phyloP scores from a whole-genome alignment of 2,113 vertebrate genomes.

The Osmerus mordax region DNA sequence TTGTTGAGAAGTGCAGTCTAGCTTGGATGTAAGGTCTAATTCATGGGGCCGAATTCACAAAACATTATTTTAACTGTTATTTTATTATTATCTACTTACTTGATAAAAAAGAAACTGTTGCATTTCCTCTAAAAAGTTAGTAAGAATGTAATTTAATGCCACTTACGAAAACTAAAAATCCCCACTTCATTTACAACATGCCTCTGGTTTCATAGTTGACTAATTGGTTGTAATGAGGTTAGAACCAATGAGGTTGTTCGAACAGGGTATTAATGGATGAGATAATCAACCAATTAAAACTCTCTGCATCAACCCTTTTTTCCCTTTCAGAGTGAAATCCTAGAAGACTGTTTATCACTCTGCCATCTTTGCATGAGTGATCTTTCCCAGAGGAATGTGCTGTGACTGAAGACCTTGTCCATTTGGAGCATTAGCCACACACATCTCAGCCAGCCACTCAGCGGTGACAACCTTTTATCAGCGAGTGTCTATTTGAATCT shows the following conservation, averaged over 20 bases:
- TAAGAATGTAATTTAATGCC: background rate
- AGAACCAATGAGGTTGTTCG: too few relatives aligned
- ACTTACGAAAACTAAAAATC: too few relatives aligned
- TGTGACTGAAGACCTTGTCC: slow-evolving; percentile 13
- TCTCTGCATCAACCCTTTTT: too few relatives aligned
- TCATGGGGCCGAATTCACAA: background rate
- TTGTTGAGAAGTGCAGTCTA: slow-evolving; percentile 17
- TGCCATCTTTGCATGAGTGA: slow-evolving; percentile 2
- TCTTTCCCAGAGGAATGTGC: slow-evolving; percentile 21
- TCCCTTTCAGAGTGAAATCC: too few relatives aligned
- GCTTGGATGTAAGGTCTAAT: slow-evolving; percentile 1
- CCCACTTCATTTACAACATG: too few relatives aligned
- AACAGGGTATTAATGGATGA: too few relatives aligned
- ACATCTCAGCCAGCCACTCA: slow-evolving; percentile 5
- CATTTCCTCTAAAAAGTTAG: background rate
- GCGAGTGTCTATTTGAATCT: background rate
- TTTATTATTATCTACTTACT: too few relatives aligned
- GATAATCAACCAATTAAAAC: too few relatives aligned
- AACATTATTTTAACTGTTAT: background rate
- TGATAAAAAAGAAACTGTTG: too few relatives aligned
- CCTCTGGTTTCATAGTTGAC: too few relatives aligned
- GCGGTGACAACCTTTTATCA: background rate
- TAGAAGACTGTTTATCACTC: background rate
- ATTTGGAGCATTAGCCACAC: slow-evolving; percentile 22
- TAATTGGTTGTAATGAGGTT: too few relatives aligned